Evolutionary conservation across 2,113 vertebrate species (phyloP).

Genomic region (Cyanoderma ruficeps): DNA sequence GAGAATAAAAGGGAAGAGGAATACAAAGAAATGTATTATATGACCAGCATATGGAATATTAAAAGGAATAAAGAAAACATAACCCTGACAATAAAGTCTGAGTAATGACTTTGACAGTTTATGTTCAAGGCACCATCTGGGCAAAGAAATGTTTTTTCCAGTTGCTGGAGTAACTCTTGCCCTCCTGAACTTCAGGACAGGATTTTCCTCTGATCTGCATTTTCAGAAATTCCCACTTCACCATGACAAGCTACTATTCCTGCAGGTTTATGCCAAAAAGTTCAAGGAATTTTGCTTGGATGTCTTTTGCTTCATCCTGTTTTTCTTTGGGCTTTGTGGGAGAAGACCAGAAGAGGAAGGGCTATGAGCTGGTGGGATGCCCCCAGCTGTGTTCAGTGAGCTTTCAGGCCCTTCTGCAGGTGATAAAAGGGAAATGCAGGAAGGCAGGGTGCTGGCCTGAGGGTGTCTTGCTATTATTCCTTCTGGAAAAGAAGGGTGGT

Average conservation of each 20-base stretch:
- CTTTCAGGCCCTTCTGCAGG: background rate
- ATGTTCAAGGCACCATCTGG: conserved; percentile 55
- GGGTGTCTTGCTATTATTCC: background rate
- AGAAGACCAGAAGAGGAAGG: background rate
- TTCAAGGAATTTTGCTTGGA: background rate
- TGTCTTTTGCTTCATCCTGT: background rate
- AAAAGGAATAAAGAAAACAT: conserved; percentile 70
- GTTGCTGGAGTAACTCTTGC: conserved; percentile 43
- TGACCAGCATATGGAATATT: conserved; percentile 74
- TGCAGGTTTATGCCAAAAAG: background rate
- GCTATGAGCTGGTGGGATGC: background rate
- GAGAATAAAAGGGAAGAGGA: conserved; percentile 62
- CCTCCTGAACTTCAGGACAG: conserved; percentile 33
- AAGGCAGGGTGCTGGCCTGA: too few species aligned
- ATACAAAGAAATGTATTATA: conserved; percentile 72
- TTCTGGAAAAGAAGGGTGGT: background rate
- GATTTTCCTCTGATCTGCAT: background rate
- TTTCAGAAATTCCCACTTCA: background rate
- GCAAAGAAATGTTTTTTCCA: background rate
- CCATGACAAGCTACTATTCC: background rate
- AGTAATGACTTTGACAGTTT: conserved; percentile 61
- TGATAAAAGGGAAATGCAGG: background rate
- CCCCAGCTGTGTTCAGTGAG: background rate
- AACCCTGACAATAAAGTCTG: conserved; percentile 64
- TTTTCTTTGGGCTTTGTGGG: background rate